Base-by-base conservation (phyloP, 64 coral and sea anemone species). In the Pachyseris speciosa region DNA sequence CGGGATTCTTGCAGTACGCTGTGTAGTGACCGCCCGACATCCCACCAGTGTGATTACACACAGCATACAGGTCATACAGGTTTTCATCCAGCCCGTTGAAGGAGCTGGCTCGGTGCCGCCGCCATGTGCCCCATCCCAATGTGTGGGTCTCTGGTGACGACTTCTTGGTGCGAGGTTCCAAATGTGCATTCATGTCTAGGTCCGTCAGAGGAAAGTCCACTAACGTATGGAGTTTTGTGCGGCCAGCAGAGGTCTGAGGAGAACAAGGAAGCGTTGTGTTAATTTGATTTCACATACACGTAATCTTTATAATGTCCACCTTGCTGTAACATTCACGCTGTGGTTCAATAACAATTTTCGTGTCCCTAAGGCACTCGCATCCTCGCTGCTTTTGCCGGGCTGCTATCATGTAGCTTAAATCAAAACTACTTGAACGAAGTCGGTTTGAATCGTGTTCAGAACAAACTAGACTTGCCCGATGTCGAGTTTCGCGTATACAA, bases 1-100 rank as follows among this genome's bases (percentile, higher is more conserved):
- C 84, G 47, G 95, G 95, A 70, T 97, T 97, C 71, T 90, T 93
- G 69, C 95, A 97, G 86, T 90, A 93, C 9, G 95, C 95, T 37
- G 95, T 97, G 70, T 97, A 97, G 30, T 97, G 95, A 0, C 95
- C 95, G 9, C 95, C 95, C 55, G 90, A 89, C 95, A 97, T 97
- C 34, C 76, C 93, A 1, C 95, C 95, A 22, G 93, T 83, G 86
- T 97, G 95, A 41, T 97, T 97, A 79, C 95, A 97, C 4, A 97
- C 95, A 8, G 95, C 95, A 80, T 97, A 97, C 24, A 97, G 20
- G 72, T 97, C 95, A 60, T 97, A 97, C 4, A 93, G 76, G 55
- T 93, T 94, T 27, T 97, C 95, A 30, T 97, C 91, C 59, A 47
- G 30, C 7, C 72, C 83, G 6, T 16, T 69, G 1, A 81, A 32